These are phyloP conservation scores for Epinotia ramella DNA, from an alignment of 2,888 invertebrate genomes.

Conservation along the genomic window DNA sequence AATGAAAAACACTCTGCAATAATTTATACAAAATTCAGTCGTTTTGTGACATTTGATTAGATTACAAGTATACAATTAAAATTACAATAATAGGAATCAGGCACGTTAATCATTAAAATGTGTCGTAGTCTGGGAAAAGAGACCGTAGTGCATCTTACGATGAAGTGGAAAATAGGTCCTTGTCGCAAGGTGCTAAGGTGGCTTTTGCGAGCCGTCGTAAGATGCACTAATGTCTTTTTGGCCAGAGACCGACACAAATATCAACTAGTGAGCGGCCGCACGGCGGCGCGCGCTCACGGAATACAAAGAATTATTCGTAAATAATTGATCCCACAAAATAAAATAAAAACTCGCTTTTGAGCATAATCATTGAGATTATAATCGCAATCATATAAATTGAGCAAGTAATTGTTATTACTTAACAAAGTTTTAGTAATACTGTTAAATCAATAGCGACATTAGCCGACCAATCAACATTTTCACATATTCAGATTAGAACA, in stretches of 20 bases:
- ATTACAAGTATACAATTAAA: conserved; percentile 80
- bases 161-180: not conserved
- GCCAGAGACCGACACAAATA: conserved; percentile 52
- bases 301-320: conserved; percentile 60
- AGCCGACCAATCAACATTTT: conserved; percentile 53
- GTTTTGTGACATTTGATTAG: conserved; percentile 82
- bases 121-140: not conserved
- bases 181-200: not conserved
- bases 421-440: conserved; percentile 40
- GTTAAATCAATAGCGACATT: conserved; percentile 43
- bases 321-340: conserved; percentile 72
- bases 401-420: conserved; percentile 58
- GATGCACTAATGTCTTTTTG: not conserved
- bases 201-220: not conserved
- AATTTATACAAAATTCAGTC: conserved; percentile 84
- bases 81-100: conserved; percentile 84
- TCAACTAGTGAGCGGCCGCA: conserved; percentile 67
- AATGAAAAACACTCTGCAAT: conserved; percentile 78
- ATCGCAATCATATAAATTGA: conserved; percentile 56
- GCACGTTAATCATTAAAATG: conserved; percentile 72
- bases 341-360: conserved; percentile 73
- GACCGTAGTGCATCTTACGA: not conserved
- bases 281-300: conserved; percentile 69
- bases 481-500: conserved; percentile 56
- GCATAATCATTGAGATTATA: conserved; percentile 76